phyloP scores from a whole-genome alignment of 1,140 invertebrate genomes.

The Leguminivora glycinivorella region DNA sequence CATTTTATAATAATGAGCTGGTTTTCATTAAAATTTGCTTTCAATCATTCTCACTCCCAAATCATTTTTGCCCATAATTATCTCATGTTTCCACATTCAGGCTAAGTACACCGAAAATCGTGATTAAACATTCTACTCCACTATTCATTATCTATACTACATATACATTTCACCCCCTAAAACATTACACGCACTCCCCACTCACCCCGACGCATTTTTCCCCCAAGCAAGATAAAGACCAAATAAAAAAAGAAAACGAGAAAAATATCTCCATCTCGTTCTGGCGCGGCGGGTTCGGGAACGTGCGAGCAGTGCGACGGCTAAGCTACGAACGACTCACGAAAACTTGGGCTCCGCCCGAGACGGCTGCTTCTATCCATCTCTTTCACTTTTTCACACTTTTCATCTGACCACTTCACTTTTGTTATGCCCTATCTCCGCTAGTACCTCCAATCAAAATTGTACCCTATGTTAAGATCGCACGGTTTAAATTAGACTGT shows the following conservation, averaged over 20 bases:
- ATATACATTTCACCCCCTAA: conserved; percentile 57
- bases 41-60: conserved; percentile 57
- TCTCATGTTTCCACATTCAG: conserved; percentile 60
- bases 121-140: conserved; percentile 76
- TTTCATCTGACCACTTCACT: conserved; percentile 56
- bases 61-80: conserved; percentile 71
- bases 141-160: conserved; percentile 72
- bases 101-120: conserved; percentile 75
- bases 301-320: conserved; percentile 62
- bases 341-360: conserved; percentile 77
- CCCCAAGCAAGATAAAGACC: conserved; percentile 74
- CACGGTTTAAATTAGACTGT: conserved; percentile 41
- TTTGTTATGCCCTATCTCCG: conserved; percentile 39
- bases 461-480: conserved; percentile 28
- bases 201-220: conserved; percentile 67
- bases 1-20: conserved; percentile 27
- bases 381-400: conserved; percentile 78
- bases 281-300: conserved; percentile 36
- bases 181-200: conserved; percentile 68
- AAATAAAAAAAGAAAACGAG: conserved; percentile 78
- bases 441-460: conserved; percentile 23
- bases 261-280: conserved; percentile 69
- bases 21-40: conserved; percentile 54
- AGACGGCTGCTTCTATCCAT: conserved; percentile 75
- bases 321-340: conserved; percentile 76